A percentile compares a stretch with the other conserved stretches of the same genome.
These are phyloP conservation scores for Cyphomyrus plagiostoma DNA, from an alignment of 2,113 vertebrate species.

Conservation along the genomic window DNA sequence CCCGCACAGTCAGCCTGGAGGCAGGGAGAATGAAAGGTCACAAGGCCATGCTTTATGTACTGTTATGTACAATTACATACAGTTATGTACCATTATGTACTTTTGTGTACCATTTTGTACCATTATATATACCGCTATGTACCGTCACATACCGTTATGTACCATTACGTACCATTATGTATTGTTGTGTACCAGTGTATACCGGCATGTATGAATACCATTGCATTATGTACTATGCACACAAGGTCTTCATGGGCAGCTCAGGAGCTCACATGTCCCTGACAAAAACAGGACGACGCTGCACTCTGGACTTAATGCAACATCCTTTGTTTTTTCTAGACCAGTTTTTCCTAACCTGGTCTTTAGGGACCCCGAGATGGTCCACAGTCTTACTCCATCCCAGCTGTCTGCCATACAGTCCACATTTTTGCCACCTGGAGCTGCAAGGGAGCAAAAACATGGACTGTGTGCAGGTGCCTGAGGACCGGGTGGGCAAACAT, in stretches of 20 bases:
- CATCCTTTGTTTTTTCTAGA: neutral
- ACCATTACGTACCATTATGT: neutral
- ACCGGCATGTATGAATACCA: neutral
- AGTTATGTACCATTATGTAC: neutral
- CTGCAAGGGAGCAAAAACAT: neutral
- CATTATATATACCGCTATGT: neutral
- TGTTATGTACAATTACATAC: neutral
- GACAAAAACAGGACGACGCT: neutral
- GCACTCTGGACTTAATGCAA: neutral
- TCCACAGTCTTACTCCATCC: neutral
- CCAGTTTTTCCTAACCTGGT: neutral
- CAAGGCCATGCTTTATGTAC: neutral
- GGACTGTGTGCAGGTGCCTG: neutral
- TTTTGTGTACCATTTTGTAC: neutral
- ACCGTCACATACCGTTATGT: neutral
- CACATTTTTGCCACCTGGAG: neutral
- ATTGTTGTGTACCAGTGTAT: neutral
- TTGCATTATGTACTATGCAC: neutral
- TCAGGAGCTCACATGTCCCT: neutral
- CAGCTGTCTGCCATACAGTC: neutral
- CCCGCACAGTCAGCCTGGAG: slow-evolving; percentile 66
- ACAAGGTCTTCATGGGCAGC: neutral
- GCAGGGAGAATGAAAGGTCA: slow-evolving; percentile 4
- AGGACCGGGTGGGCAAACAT: neutral
- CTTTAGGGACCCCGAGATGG: neutral